These are phyloP conservation scores for Pycnonotus jocosus DNA, from an alignment of 2,113 vertebrate genomes.

Conservation along the genomic window DNA sequence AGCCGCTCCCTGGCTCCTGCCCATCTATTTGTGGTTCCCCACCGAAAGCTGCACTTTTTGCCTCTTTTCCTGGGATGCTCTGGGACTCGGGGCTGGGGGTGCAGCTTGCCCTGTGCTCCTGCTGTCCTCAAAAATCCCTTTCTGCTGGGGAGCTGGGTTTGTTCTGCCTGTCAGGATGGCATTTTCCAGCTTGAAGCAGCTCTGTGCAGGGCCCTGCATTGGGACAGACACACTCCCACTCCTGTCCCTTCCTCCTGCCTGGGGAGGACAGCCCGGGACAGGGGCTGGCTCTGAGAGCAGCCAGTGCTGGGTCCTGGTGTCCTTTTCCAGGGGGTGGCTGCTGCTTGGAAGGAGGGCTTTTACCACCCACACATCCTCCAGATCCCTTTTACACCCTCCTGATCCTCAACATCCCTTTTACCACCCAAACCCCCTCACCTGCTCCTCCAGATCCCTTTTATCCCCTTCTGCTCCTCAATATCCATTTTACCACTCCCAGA, in stretches of 20 bases:
- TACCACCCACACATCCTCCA: rapidly evolving
- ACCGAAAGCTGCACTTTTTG: not conserved
- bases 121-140: not conserved
- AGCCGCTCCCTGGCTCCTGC: not conserved
- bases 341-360: too few relatives aligned
- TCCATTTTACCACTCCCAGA: not conserved
- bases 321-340: too few relatives aligned
- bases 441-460: not conserved
- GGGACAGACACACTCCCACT: rapidly evolving
- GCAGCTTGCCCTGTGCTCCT: not conserved
- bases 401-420: not conserved
- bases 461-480: too few relatives aligned
- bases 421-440: not conserved
- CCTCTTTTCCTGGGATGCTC: not conserved
- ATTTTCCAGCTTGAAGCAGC: not conserved
- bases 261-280: not conserved
- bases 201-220: rapidly evolving
- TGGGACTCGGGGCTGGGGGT: rapidly evolving
- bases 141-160: not conserved
- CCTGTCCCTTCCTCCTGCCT: not conserved
- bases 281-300: not conserved
- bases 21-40: not conserved
- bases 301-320: not conserved
- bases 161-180: not conserved
- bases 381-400: not conserved